These are phyloP conservation scores for Odontophorus gujanensis DNA, from an alignment of 2,113 vertebrate species.

Conservation along the genomic window DNA sequence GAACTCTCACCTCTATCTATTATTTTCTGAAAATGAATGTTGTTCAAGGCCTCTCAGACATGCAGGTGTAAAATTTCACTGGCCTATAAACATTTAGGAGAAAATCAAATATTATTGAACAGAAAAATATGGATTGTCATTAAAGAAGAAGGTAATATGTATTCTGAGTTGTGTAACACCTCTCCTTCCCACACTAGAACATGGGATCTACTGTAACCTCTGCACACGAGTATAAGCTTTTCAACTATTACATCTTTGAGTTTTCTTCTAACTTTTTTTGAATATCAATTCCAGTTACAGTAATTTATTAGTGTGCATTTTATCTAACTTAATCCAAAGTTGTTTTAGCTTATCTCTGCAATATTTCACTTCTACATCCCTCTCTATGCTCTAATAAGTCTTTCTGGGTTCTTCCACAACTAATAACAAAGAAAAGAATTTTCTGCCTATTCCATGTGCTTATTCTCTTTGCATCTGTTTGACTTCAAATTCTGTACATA, in stretches of 20 bases:
- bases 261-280: neutral
- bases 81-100: neutral
- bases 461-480: neutral
- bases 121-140: neutral
- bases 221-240: neutral
- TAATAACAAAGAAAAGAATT: neutral
- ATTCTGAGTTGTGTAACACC: neutral
- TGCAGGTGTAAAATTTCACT: constrained; percentile 65
- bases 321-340: neutral
- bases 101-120: neutral
- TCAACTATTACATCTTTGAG: neutral
- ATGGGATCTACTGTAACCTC: neutral
- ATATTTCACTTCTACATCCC: neutral
- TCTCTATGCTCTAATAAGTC: neutral
- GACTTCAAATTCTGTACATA: neutral
- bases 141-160: neutral
- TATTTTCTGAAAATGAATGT: neutral
- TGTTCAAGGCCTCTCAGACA: constrained; percentile 29
- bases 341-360: neutral
- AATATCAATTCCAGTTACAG: neutral
- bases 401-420: neutral
- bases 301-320: neutral
- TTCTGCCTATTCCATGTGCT: neutral
- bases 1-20: neutral
- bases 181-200: neutral